Evolutionary conservation across 30 jellyfish, hydroid and myxozoan genomes (phyloP), one percentile per base, ranked within the genome.

Genomic region (Chrysaora quinquecirrha): DNA sequence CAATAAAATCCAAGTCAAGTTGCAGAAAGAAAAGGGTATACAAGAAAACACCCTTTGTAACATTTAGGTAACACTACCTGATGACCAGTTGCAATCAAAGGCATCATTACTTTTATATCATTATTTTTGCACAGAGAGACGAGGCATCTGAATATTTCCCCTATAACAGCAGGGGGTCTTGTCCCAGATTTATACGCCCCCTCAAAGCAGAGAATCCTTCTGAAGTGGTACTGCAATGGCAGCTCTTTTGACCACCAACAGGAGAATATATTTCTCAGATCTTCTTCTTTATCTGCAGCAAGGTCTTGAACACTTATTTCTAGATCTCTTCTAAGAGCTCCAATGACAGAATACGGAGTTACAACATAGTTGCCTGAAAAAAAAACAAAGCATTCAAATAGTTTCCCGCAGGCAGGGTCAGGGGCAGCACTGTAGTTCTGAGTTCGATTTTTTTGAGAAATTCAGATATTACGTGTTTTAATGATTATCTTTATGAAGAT

Each of bases 231-330:
- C 20, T 60, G 62, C n/a, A 49, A 47, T 31, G 96, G 93, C 30
- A 87, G 56, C 2, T 80, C 77, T 72, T 87, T 79, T 23, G 92
- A 78, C 96, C 96, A 87, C 96, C 96, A 87, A 46, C 96, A 87
- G 12, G 93, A 79, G 12, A 87, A 64, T 25, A 80, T 9, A 1
- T 30, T 32, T 14, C 96, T 56, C 31, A 78, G 60, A 64, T 87
- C 96, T 32, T 87, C 96, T 74, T 87, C 92, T 72, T 87, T 87
- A 54, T 87, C 84, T 48, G 35, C 78, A 23, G 96, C 83, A 23
- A 87, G 34, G 4, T 71, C 74, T 20, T 30, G 64, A 12, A 87
- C 78, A 21, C 62, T 73, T 2, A 87, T 52, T 0, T 80, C 79
- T 29, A 87, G 77, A 24, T 87, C 96, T 28, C 78, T 34, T 27